phyloP scores from a whole-genome alignment of 1,140 invertebrate species.

The Carposina sasakii region DNA sequence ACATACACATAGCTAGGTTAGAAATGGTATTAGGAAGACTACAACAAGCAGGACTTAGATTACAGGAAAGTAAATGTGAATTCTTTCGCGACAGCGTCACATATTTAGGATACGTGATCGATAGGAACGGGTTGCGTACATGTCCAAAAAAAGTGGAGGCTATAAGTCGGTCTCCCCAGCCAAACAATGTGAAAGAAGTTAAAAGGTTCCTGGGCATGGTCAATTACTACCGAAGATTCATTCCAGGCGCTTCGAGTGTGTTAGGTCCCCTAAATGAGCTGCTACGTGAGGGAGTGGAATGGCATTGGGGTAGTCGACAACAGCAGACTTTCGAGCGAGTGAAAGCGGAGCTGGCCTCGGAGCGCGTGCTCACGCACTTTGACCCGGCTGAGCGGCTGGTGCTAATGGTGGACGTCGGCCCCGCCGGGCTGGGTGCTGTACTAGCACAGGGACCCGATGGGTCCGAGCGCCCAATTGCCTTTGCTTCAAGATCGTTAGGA shows the following conservation, averaged over 20 bases:
- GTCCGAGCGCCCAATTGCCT: conserved; percentile 44
- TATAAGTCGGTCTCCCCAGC: conserved; percentile 14
- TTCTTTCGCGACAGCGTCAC: not conserved
- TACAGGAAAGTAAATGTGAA: not conserved
- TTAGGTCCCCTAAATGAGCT: conserved; percentile 12
- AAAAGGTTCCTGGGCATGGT: conserved; percentile 20
- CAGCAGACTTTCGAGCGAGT: conserved; percentile 25
- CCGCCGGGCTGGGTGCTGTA: conserved; percentile 32
- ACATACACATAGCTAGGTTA: not conserved
- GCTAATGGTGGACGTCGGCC: conserved; percentile 34
- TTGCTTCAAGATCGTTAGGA: conserved; percentile 50
- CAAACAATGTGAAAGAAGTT: conserved; percentile 15
- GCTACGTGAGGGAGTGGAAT: conserved; percentile 18
- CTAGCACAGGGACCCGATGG: conserved; percentile 25
- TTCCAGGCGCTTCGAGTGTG: conserved; percentile 18
- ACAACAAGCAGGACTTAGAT: not conserved
- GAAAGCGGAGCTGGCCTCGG: conserved; percentile 27
- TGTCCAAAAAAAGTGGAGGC: conserved; percentile 14
- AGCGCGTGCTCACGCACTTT: conserved; percentile 42
- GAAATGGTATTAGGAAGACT: not conserved
- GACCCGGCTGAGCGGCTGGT: conserved; percentile 35
- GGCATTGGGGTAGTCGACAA: conserved; percentile 21
- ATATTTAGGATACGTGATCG: conserved; percentile 1
- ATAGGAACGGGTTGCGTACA: conserved; percentile 15
- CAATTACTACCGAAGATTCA: conserved; percentile 28